Base-by-base conservation (phyloP, 1,140 invertebrate genomes). In the Acyrthosiphon pisum region DNA sequence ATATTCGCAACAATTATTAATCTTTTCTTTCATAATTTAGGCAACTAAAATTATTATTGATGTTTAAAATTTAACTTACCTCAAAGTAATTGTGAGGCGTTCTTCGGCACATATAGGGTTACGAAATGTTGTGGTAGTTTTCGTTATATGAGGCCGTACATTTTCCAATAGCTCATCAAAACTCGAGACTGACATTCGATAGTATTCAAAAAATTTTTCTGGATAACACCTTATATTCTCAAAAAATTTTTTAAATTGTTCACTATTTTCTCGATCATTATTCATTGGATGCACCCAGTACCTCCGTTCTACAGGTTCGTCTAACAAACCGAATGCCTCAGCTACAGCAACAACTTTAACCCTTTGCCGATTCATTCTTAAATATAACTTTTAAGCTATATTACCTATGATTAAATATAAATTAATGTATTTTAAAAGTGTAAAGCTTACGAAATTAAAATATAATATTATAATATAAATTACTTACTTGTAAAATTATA, bases 11-110 rank as follows among this genome's bases (percentile, higher is more conserved):
- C 48, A 48, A 14, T 48, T 48, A 48, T 48, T 48, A 48, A 11
- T 48, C 14, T 48, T 48, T 48, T 48, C 48, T 48, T 48, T 48
- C 48, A 14, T 48, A 48, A 48, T 14, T 14, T 48, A 48, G 1
- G 48, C 8, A 48, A 48, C 48, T 48, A 14, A 48, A 48, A 7
- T 48, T 48, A 48, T 48, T 48, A 14, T 48, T 48, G 9, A 18
- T 50, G 2, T 50, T 50, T 11, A 50, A 50, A 18, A 46, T 46
- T 46, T 46, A 30, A 48, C 46, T 87, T 35, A 48, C 86, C 86
- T 87, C 11, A 87, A n/a, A 87, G 86, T 87, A 48, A 48, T 87
- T 30, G 86, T 87, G 44, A 87, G 44, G 23, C 86, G 86, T 87
- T 87, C 86, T 87, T 87, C 44, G 6, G 86, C 86, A 87, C 20